Base-by-base conservation (phyloP, 2,113 vertebrate genomes). In the Lepus timidus region DNA sequence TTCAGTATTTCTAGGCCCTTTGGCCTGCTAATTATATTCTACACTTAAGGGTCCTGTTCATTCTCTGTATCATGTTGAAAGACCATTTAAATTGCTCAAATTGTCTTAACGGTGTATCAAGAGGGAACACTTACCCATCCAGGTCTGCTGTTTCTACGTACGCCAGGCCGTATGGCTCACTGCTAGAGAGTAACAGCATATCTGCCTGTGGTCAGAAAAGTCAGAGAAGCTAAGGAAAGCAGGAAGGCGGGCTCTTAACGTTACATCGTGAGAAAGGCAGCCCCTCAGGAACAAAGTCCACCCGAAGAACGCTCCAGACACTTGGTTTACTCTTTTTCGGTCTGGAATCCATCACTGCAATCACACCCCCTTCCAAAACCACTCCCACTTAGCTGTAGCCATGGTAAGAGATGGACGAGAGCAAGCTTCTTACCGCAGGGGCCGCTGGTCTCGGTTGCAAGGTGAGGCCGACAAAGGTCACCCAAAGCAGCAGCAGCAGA, bases 121-220 rank as follows among this genome's bases (percentile, higher is more conserved):
- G 25, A 85, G 49, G n/a, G 65, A 22, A 92, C 74, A 98, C 99
- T 98, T 33, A 99, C 99, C 99, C 99, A 0, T 99, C 99, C 91
- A 99, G 96, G 74, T 99, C 99, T 20, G 99, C 99, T 0, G 99
- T 99, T 98, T 99, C 99, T 1, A 99, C 98, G 68, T 99, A 99
- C 0, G 99, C 97, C 97, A 99, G 98, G 78, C 99, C 98, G 64
- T 99, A 98, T 0, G 99, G 99, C 95, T 99, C 99, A 5, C 99
- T 99, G 98, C 99, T 99, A 0, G 99, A 99, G 80, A 99, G 98
- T 94, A 99, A 91, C 70, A 99, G 98, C 3, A 99, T 91, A 94
- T 99, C 99, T 0, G 99, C 99, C 99, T 99, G 93, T 16, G 89
- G 49, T 95, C 3, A 70, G 85, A 92, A 90, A 97, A 93, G 92